Percentiles rank a stretch among this genome's conserved stretches.
These are phyloP conservation scores for Agrochola macilenta DNA, from an alignment of 2,888 invertebrate genomes.

Conservation along the genomic window DNA sequence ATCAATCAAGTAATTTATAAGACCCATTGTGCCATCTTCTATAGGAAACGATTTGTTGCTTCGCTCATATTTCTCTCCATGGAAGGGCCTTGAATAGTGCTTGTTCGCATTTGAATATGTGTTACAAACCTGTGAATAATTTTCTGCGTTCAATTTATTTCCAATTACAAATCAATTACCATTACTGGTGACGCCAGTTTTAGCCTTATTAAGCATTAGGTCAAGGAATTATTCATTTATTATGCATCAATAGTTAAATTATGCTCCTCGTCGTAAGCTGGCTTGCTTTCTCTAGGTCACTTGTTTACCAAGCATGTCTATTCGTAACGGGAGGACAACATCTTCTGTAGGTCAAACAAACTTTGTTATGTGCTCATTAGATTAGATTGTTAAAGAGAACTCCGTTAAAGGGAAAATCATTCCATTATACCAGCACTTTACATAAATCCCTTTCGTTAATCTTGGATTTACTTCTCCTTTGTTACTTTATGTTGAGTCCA, in stretches of 20 bases:
- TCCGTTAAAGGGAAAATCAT: constrained; percentile 56
- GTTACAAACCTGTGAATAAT: constrained; percentile 17
- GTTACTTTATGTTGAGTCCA: constrained; percentile 27
- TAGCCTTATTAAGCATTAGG: constrained; percentile 68
- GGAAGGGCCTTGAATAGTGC: constrained; percentile 21
- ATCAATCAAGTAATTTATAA: constrained; percentile 51
- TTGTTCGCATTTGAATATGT: constrained; percentile 18
- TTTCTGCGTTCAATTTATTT: constrained; percentile 40
- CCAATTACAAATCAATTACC: constrained; percentile 66
- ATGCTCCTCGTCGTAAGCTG: constrained; percentile 57
- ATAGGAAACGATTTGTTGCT: constrained; percentile 22
- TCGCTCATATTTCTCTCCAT: constrained; percentile 23
- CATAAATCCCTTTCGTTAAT: constrained; percentile 38
- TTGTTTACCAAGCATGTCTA: constrained; percentile 65
- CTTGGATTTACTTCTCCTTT: constrained; percentile 27
- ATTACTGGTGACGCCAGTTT: constrained; percentile 66
- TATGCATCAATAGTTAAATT: constrained; percentile 70
- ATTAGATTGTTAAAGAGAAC: constrained; percentile 61
- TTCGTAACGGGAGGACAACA: constrained; percentile 76
- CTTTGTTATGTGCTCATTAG: constrained; percentile 69
- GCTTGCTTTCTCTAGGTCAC: constrained; percentile 74
- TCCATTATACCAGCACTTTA: constrained; percentile 35
- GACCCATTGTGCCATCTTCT: constrained; percentile 43
- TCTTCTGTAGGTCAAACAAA: constrained; percentile 69
- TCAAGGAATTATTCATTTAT: constrained; percentile 76